Conservation (phyloP, 2,888 invertebrate species). For the Heteropelma amictum region DNA sequence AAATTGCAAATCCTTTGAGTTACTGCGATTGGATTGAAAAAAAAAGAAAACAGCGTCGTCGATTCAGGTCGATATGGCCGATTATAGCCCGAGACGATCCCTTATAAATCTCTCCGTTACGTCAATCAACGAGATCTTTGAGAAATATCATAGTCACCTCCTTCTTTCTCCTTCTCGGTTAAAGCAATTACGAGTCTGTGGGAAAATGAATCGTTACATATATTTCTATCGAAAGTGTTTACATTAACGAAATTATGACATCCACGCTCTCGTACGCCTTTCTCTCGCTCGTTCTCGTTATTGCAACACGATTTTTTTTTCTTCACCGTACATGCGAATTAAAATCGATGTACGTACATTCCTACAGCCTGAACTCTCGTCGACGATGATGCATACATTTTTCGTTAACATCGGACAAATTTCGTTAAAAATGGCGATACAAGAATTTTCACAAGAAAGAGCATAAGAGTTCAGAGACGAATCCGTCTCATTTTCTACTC, state of each 20-base stretch:
- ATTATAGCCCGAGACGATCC: background rate
- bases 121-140: background rate
- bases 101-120: background rate
- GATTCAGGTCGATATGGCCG: background rate
- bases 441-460: no score
- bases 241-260: conserved; percentile 29
- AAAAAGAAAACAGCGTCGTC: background rate
- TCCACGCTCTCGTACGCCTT: background rate
- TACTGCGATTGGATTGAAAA: background rate
- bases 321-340: no score
- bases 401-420: no score
- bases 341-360: no score
- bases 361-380: no score
- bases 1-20: background rate
- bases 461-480: no score
- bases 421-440: no score
- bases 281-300: background rate
- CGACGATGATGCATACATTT: no score
- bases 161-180: background rate
- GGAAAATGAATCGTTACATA: conserved; percentile 27
- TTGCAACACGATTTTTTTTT: conserved; percentile 6
- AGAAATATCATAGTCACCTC: conserved; percentile 14
- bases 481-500: no score
- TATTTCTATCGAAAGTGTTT: conserved; percentile 23
- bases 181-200: conserved; percentile 7